These are phyloP conservation scores for Setipinna tenuifilis DNA, from an alignment of 2,797 vertebrate genomes.

Conservation along the genomic window DNA sequence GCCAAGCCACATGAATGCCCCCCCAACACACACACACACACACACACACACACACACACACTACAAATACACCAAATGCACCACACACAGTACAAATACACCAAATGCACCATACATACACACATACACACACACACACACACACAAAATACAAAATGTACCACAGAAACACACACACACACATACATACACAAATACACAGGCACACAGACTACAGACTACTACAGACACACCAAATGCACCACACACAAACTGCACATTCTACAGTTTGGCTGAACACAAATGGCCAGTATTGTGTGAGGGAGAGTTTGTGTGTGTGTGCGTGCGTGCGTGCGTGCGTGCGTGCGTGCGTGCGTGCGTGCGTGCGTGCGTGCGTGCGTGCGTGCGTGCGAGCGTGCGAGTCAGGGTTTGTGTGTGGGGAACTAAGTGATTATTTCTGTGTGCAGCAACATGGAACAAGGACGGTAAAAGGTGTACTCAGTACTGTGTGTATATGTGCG, in stretches of 20 bases:
- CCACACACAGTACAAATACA: no score
- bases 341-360: not conserved
- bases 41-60: not conserved
- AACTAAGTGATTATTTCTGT: not conserved
- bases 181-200: no score
- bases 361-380: not conserved
- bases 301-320: not conserved
- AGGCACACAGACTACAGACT: conserved; percentile 3
- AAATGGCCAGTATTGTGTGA: conserved; percentile 43
- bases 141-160: not conserved
- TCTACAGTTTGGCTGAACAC: conserved; percentile 50
- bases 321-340: not conserved
- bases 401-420: not conserved
- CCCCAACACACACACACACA: not conserved
- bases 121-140: not conserved
- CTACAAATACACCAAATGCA: not conserved
- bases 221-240: not conserved
- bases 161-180: no score
- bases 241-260: conserved; percentile 34
- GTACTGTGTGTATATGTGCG: not conserved
- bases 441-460: not conserved
- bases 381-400: not conserved
- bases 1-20: conserved; percentile 49
- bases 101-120: no score
- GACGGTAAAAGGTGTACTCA: not conserved